Evolutionary conservation across 2,888 invertebrate genomes (phyloP), one percentile per base, ranked within the genome.

Genomic region (Mycogona germanica): DNA sequence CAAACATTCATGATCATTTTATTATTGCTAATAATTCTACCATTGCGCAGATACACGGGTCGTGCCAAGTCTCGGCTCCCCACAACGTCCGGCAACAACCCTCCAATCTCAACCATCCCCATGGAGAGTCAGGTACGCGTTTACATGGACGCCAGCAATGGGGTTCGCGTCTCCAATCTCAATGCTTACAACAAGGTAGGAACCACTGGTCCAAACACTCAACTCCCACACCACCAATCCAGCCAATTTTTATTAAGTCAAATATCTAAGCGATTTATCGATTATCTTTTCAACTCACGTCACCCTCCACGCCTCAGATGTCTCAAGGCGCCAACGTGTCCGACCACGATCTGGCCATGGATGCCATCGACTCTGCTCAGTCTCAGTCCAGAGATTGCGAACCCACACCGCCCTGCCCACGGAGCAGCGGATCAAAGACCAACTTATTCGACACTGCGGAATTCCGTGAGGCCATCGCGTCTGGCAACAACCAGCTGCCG

Each of bases 121-220:
- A 78, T 82, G 72, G 84, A 82, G 74, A 86, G 84, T 76, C 88
- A 88, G 82, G 89, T 91, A 76, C 88, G 88, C 78, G 88, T 89
- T 72, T 91, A 91, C 78, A 87, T 87, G 80, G 89, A 82, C 73
- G 81, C 81, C 76, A 76, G 84, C 75, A 88, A 89, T 76, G 88
- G 88, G 72, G 70, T 74, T 66, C 71, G 75, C 67, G 82, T 81
- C 77, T 40, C 85, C 71, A 82, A 76, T 75, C 84, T 85, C 70
- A 83, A 87, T 74, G 86, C 85, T 74, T 88, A 88, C 75, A 87
- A 87, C 77, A 88, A 88, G 84, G 87, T 88, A 81, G 81, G 81
- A 74, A 29, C 26, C 35, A 5, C n/a, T n/a, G n/a, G 44, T 23
- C 17, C n/a, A n/a, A n/a, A n/a, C n/a, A n/a, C n/a, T n/a, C n/a